A percentile compares a stretch with the other conserved stretches of the same genome.
Evolutionary conservation across 2,888 invertebrate genomes (phyloP).

Genomic region (Tiliacea citrago): DNA sequence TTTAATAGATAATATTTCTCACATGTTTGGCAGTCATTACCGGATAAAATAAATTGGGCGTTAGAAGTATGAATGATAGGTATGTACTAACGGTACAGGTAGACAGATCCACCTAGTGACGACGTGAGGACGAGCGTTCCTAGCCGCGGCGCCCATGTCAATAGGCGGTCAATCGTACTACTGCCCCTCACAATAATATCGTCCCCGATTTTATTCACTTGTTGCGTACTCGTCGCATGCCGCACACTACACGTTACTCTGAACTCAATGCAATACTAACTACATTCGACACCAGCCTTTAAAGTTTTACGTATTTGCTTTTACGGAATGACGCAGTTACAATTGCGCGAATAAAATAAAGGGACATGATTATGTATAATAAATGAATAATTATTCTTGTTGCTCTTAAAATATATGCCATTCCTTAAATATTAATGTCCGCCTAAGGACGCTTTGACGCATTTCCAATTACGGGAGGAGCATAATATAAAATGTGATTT

Average conservation of each 20-base stretch:
- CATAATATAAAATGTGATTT: background rate
- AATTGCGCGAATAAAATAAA: slow-evolving; percentile 63
- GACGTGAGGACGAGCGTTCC: slow-evolving; percentile 88
- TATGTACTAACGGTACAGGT: slow-evolving; percentile 85
- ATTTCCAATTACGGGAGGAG: background rate
- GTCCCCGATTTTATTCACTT: slow-evolving; percentile 86
- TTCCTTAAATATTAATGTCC: slow-evolving; percentile 28
- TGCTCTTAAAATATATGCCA: slow-evolving; percentile 49
- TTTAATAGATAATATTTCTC: slow-evolving; percentile 46
- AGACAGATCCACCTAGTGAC: slow-evolving; percentile 88
- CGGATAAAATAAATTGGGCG: slow-evolving; percentile 51
- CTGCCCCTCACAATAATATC: slow-evolving; percentile 80
- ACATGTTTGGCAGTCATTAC: slow-evolving; percentile 58
- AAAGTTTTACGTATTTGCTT: slow-evolving; percentile 77
- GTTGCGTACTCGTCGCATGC: slow-evolving; percentile 81
- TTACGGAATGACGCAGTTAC: slow-evolving; percentile 74
- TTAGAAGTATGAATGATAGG: slow-evolving; percentile 58
- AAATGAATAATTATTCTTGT: slow-evolving; percentile 44
- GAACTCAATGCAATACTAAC: slow-evolving; percentile 82
- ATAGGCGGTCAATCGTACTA: slow-evolving; percentile 79
- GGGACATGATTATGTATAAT: slow-evolving; percentile 56
- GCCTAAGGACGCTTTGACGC: slow-evolving; percentile 17
- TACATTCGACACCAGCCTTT: slow-evolving; percentile 78
- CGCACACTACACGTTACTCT: slow-evolving; percentile 83
- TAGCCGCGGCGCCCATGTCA: slow-evolving; percentile 89